These are phyloP conservation scores for Sinocyclocheilus rhinocerous DNA, from an alignment of 2,113 vertebrate species.

Conservation along the genomic window DNA sequence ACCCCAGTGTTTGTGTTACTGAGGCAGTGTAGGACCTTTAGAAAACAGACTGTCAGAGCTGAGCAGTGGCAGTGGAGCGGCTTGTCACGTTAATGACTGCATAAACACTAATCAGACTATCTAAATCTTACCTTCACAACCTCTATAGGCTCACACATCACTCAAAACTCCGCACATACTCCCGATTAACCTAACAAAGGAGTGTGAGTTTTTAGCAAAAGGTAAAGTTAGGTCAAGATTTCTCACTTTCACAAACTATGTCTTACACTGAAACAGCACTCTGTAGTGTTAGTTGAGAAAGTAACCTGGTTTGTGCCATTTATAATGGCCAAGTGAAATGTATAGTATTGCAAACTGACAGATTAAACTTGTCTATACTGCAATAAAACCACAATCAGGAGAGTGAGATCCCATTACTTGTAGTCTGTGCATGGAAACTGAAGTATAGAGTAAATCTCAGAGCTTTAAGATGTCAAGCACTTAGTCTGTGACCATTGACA, in stretches of 20 bases:
- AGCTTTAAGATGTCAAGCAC: slow-evolving; percentile 21
- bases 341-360: slow-evolving; percentile 6
- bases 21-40: slow-evolving; percentile 48
- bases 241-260: neutral
- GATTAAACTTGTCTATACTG: slow-evolving; percentile 22
- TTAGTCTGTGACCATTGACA: slow-evolving; percentile 53
- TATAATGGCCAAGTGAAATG: neutral
- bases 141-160: slow-evolving; percentile 46
- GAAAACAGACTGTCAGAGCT: slow-evolving; percentile 53
- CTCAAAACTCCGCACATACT: slow-evolving; percentile 39
- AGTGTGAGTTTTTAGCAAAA: slow-evolving; percentile 20
- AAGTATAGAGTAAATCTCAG: slow-evolving; percentile 18
- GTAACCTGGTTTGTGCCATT: neutral
- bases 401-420: slow-evolving; percentile 1
- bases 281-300: neutral
- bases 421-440: slow-evolving; percentile 25
- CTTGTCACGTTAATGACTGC: slow-evolving; percentile 54
- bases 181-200: slow-evolving; percentile 23
- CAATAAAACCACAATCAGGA: slow-evolving; percentile 4
- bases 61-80: slow-evolving; percentile 27
- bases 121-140: slow-evolving; percentile 42
- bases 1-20: slow-evolving; percentile 52
- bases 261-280: neutral
- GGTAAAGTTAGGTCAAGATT: slow-evolving; percentile 7
- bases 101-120: slow-evolving; percentile 59